Evolutionary conservation across 1,140 invertebrate genomes (phyloP), one percentile per base, ranked within the genome.

Genomic region (Brachionus manjavacas): DNA sequence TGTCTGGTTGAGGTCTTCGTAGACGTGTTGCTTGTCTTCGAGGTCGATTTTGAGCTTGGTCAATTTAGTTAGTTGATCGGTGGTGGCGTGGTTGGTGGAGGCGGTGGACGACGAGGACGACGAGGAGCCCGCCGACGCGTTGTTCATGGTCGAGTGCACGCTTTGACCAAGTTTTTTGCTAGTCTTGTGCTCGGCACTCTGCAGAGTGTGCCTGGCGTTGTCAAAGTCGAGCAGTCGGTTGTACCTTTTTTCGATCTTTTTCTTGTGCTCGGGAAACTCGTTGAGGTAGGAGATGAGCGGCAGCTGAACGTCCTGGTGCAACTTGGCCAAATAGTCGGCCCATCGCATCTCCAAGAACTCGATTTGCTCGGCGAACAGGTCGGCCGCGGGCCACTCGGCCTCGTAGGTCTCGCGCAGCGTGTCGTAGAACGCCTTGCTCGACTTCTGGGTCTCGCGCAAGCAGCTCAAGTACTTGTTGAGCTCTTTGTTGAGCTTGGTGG

Each of bases 21-120:
- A 81, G 23, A 66, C 41, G 52, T 81, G 79, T 28, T 81, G 79
- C 41, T 81, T 81, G 35, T 81, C 79, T 14, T 81, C 79, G 12
- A 81, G 79, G 3, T 81, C 79, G 11, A 81, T 81, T 81, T 81
- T 81, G 6, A 81, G 79, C 39, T 81, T 81, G 41, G 79, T 81
- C 4, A 81, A n/a, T n/a, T 81, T 81, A 20, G 79, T 81, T 1
- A 81, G 16, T 16, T 81, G 79, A 16, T 81, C 79, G n/a, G 79
- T 81, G 25, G 72, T 35, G 4, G 72, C 46, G 20, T 46, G 72
- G 49, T 52, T 43, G 49, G 46, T 28, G 3, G 79, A 81, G n/a
- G 28, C 28, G 25, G 79, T 64, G 23, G 79, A 60, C 11, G 79
- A 43, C 0, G 79, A 66, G 3, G 52, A 60, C 8, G 64, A 68